Evolutionary conservation across 2,888 invertebrate species (phyloP).

Genomic region (Pegoplata infirma): DNA sequence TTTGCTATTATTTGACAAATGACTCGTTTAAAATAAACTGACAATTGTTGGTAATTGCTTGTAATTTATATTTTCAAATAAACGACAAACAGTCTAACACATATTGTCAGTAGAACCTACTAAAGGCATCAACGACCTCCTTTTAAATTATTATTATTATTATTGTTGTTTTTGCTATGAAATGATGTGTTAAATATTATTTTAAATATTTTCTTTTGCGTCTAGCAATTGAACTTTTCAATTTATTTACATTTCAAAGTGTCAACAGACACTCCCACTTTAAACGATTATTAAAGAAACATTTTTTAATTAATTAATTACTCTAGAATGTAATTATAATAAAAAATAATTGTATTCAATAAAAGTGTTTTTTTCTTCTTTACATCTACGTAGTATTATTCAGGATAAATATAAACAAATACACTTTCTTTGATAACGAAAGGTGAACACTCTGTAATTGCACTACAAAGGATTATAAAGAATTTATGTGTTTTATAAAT

Average conservation of each 20-base stretch:
- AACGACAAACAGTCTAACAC: neutral
- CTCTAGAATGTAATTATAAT: conserved; percentile 1
- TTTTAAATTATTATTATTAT: neutral
- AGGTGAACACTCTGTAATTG: neutral
- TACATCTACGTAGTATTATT: too few relatives aligned
- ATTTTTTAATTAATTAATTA: conserved; percentile 26
- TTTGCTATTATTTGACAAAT: too few relatives aligned
- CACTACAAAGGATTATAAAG: neutral
- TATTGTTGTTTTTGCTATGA: neutral
- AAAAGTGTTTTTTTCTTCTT: too few relatives aligned
- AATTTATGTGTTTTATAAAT: neutral
- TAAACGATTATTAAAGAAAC: neutral
- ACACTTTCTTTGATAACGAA: neutral
- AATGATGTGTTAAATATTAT: conserved; percentile 20
- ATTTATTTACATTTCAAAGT: conserved; percentile 24
- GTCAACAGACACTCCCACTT: conserved; percentile 25
- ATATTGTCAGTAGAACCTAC: too few relatives aligned
- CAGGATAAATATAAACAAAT: too few relatives aligned
- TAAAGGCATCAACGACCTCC: neutral
- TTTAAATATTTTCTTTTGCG: neutral
- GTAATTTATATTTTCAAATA: neutral
- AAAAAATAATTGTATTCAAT: conserved; percentile 1
- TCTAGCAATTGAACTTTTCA: conserved; percentile 1
- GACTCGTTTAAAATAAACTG: too few relatives aligned
- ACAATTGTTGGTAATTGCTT: neutral